Evolutionary conservation across 1,140 invertebrate genomes (phyloP).

Genomic region (Cheumatopsyche charites): DNA sequence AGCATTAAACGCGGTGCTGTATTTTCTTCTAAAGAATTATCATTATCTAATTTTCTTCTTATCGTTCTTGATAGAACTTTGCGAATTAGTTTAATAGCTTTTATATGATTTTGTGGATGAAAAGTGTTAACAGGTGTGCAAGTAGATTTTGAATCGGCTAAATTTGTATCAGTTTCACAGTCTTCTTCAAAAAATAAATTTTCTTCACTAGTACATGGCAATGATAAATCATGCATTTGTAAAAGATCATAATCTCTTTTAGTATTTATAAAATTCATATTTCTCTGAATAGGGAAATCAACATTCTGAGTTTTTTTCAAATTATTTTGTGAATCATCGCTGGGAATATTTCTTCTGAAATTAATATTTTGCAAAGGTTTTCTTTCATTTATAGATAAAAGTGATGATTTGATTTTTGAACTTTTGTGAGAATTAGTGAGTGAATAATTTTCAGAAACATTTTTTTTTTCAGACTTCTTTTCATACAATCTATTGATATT

Average conservation of each 20-base stretch:
- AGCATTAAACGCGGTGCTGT: not conserved
- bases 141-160: not conserved
- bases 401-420: no score
- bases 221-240: conserved; percentile 5
- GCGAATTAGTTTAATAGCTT: conserved; percentile 15
- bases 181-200: conserved; percentile 9
- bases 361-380: not conserved
- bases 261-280: not conserved
- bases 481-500: no score
- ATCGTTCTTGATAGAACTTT: not conserved
- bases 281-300: not conserved
- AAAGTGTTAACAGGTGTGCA: conserved; percentile 12
- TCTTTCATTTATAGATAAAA: no score
- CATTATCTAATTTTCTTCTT: not conserved
- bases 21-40: not conserved
- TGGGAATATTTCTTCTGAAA: not conserved
- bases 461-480: no score
- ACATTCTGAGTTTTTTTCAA: no score
- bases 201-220: not conserved
- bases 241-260: conserved; percentile 19
- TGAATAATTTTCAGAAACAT: no score
- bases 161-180: not conserved
- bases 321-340: not conserved
- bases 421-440: no score
- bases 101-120: not conserved